phyloP scores from a whole-genome alignment of 2,888 invertebrate species.

The Scaptomyza reducta region DNA sequence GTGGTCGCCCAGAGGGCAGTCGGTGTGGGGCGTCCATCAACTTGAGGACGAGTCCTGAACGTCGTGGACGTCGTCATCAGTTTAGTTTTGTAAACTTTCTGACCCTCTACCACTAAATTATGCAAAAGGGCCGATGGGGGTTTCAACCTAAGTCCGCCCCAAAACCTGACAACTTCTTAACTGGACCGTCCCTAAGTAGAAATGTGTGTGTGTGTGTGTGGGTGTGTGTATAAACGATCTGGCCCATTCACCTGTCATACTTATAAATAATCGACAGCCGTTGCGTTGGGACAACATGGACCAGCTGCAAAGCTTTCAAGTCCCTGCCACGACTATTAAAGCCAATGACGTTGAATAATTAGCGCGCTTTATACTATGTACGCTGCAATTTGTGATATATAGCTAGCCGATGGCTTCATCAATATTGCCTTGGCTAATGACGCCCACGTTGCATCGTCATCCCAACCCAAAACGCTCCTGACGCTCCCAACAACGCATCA shows the following conservation, averaged over 20 bases:
- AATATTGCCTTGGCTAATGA: constrained; percentile 61
- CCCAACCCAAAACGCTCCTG: background rate
- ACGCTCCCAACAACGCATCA: too few species aligned
- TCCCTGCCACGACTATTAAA: constrained; percentile 70
- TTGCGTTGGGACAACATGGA: constrained; percentile 23
- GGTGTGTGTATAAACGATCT: constrained; percentile 23
- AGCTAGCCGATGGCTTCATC: constrained; percentile 50
- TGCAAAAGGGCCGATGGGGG: constrained; percentile 43
- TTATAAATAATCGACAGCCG: constrained; percentile 50
- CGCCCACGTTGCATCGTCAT: constrained; percentile 39
- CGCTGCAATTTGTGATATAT: constrained; percentile 58
- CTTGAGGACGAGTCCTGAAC: constrained; percentile 25
- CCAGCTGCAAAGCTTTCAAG: constrained; percentile 30
- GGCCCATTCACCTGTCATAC: constrained; percentile 38
- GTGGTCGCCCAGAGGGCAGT: constrained; percentile 33
- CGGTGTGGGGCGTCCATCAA: constrained; percentile 51
- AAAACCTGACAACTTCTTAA: constrained; percentile 1
- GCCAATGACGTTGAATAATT: constrained; percentile 78
- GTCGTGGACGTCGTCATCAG: constrained; percentile 17
- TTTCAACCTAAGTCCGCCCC: constrained; percentile 6
- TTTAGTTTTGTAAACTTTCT: constrained; percentile 53
- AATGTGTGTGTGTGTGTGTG: background rate
- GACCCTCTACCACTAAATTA: constrained; percentile 49
- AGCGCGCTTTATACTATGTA: constrained; percentile 29
- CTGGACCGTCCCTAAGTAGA: constrained; percentile 7